phyloP scores from a whole-genome alignment of 2,797 vertebrate genomes.

The Cuculus canorus region DNA sequence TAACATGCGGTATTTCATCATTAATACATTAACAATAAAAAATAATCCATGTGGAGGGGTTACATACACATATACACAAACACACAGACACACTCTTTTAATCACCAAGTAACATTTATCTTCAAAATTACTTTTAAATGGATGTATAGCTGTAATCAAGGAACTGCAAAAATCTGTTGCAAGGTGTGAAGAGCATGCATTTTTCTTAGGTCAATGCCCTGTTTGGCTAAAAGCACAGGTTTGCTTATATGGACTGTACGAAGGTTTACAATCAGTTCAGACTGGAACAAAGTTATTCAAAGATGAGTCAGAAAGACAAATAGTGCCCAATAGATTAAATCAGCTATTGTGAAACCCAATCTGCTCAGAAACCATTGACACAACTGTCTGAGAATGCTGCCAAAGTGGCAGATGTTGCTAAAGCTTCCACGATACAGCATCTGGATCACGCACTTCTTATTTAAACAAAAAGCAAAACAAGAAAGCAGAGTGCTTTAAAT shows the following conservation, averaged over 20 bases:
- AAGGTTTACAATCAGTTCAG: background rate
- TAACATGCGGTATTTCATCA: background rate
- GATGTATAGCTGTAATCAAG: background rate
- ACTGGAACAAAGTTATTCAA: background rate
- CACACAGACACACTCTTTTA: background rate
- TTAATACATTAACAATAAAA: background rate
- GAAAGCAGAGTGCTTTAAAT: accelerated
- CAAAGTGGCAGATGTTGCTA: conserved; percentile 29
- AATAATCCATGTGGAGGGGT: accelerated
- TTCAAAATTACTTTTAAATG: background rate
- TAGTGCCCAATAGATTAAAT: background rate
- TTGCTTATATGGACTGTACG: background rate
- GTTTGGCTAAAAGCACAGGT: background rate
- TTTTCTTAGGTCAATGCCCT: background rate
- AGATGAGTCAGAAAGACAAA: background rate
- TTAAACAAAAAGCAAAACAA: background rate
- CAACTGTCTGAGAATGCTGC: background rate
- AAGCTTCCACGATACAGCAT: background rate
- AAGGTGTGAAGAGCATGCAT: background rate
- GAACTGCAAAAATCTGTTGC: background rate
- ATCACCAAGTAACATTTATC: background rate
- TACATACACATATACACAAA: background rate
- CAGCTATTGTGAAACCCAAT: background rate
- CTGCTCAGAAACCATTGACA: background rate
- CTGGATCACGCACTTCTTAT: background rate